Percentiles rank a stretch among this genome's conserved stretches.
Conservation (phyloP, 2,888 invertebrate species). For the Fissipunctia ypsillon region DNA sequence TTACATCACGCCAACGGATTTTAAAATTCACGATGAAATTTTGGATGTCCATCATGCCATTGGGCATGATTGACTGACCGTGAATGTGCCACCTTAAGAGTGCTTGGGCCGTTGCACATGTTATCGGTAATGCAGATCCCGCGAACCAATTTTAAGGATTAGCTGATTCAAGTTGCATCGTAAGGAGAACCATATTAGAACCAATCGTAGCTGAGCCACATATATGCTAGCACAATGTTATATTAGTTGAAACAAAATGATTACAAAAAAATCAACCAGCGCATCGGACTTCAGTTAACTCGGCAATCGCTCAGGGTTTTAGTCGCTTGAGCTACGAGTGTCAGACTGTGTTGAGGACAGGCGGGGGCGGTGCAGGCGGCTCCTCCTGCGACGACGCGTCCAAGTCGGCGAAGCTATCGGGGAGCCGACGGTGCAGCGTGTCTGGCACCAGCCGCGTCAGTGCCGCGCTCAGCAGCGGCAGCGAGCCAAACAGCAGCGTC, state of each 20-base stretch:
- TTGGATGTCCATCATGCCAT: no score
- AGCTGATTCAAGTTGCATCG: not conserved
- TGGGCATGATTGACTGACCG: no score
- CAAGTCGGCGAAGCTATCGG: conserved; percentile 90
- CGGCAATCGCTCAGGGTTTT: not conserved
- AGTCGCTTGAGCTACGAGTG: not conserved
- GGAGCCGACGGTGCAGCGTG: conserved; percentile 91
- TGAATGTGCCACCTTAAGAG: no score
- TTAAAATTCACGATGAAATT: no score
- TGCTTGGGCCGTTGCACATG: conserved; percentile 11
- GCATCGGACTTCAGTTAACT: not conserved
- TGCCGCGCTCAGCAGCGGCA: conserved; percentile 89
- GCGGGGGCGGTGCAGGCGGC: not conserved
- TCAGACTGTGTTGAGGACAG: conserved; percentile 30
- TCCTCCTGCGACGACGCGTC: conserved; percentile 56
- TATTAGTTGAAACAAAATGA: conserved; percentile 8
- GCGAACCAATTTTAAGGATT: not conserved
- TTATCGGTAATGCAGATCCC: not conserved
- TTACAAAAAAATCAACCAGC: not conserved
- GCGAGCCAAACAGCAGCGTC: conserved; percentile 86
- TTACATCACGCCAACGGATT: no score
- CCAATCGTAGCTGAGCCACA: conserved; percentile 24
- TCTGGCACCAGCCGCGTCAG: conserved; percentile 91
- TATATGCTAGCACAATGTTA: not conserved
- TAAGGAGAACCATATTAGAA: not conserved